Conservation (phyloP, 2,113 vertebrate species). For the Archocentrus centrarchus region DNA sequence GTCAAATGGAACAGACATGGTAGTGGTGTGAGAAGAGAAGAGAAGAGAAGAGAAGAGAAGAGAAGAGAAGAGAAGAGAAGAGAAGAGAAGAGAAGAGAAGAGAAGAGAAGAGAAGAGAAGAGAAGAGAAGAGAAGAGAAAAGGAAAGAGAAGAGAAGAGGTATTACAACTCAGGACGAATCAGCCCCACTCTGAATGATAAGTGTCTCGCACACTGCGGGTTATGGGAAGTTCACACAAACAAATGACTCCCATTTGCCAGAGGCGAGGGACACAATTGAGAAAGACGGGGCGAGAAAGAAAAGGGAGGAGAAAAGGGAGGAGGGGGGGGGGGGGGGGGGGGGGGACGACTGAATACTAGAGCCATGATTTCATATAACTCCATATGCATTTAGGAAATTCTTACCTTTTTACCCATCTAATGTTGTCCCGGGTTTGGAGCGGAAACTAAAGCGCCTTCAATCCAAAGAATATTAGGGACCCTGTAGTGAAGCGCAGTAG, state of each 20-base stretch:
- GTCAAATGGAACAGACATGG: slow-evolving; percentile 41
- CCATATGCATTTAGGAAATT: slow-evolving; percentile 73
- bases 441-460: slow-evolving; percentile 64
- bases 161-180: slow-evolving; percentile 63
- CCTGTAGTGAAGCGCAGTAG: slow-evolving; percentile 56
- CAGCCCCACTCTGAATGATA: slow-evolving; percentile 80
- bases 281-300: slow-evolving; percentile 64
- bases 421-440: slow-evolving; percentile 47
- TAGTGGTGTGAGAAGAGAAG: background rate
- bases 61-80: background rate
- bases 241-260: slow-evolving; percentile 81
- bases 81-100: background rate
- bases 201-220: slow-evolving; percentile 74
- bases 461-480: slow-evolving; percentile 65
- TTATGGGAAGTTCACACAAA: slow-evolving; percentile 83
- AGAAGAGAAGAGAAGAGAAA: slow-evolving; percentile 15
- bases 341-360: slow-evolving; percentile 49
- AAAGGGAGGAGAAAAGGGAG: slow-evolving; percentile 23
- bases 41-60: background rate
- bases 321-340: slow-evolving; percentile 21
- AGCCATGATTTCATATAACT: slow-evolving; percentile 69
- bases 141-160: slow-evolving; percentile 48
- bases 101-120: background rate
- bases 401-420: slow-evolving; percentile 67
- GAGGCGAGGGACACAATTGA: slow-evolving; percentile 80